Percentiles rank a stretch among this genome's conserved stretches.
phyloP scores from a whole-genome alignment of 1,140 invertebrate species.

The Teleogryllus occipitalis region DNA sequence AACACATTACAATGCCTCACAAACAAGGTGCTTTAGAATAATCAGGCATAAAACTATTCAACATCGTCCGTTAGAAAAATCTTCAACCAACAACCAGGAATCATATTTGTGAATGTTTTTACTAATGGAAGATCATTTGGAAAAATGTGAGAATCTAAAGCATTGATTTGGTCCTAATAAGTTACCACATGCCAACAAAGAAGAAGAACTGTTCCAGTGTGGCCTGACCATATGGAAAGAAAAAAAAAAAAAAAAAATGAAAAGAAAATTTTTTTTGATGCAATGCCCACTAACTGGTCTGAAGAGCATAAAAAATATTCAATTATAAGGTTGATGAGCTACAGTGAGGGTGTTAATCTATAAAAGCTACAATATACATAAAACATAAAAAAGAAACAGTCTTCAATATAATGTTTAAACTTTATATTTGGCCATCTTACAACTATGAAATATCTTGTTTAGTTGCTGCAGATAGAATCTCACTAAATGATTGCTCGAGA shows the following conservation, averaged over 20 bases:
- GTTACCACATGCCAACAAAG: not conserved
- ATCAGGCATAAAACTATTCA: not conserved
- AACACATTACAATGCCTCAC: not conserved
- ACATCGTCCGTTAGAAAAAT: not conserved
- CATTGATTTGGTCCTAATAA: not conserved
- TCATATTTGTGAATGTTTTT: not conserved
- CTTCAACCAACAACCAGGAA: not conserved
- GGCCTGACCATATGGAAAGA: not conserved
- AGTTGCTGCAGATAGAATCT: slow-evolving; percentile 56
- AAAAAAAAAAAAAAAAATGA: not conserved
- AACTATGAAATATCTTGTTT: slow-evolving; percentile 30
- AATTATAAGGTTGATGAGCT: not conserved
- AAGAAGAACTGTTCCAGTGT: not conserved
- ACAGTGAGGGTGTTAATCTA: not conserved
- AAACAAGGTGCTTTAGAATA: not conserved
- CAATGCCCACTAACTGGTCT: too few species aligned
- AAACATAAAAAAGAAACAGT: not conserved
- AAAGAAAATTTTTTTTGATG: not conserved
- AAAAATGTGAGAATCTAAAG: not conserved
- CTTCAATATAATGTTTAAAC: not conserved
- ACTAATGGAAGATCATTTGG: not conserved
- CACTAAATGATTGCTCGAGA: slow-evolving; percentile 84
- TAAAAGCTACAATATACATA: not conserved
- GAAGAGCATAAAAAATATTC: not conserved
- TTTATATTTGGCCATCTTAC: not conserved